Conservation (phyloP, 2,888 invertebrate species). For the Acrobeloides nanus region DNA sequence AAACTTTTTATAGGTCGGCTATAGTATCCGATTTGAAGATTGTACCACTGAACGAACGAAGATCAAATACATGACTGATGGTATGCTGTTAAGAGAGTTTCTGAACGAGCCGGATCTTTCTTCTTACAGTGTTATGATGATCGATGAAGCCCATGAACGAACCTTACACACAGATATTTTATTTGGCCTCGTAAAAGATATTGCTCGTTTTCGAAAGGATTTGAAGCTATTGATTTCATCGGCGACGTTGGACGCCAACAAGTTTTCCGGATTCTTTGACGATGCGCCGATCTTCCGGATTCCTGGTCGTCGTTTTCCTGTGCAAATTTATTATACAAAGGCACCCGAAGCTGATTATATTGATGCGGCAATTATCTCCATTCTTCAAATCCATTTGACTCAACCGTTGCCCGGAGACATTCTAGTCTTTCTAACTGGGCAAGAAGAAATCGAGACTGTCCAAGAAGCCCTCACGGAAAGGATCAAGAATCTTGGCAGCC, state of each 20-base stretch:
- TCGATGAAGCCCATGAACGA: conserved; percentile 97
- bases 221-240: conserved; percentile 92
- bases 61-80: conserved; percentile 98
- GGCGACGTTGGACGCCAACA: conserved; percentile 93
- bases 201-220: conserved; percentile 61
- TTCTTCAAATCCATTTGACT: conserved; percentile 94
- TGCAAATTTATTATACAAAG: conserved; percentile 96
- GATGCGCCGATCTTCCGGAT: conserved; percentile 95
- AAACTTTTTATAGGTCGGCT: conserved; percentile 61
- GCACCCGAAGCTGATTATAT: conserved; percentile 98
- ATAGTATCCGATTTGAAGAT: conserved; percentile 90
- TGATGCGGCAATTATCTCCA: conserved; percentile 72
- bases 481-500: conserved; percentile 77
- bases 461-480: conserved; percentile 66
- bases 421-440: conserved; percentile 84
- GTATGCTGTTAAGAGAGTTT: conserved; percentile 91
- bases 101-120: conserved; percentile 90
- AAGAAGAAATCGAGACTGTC: conserved; percentile 50
- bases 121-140: conserved; percentile 92
- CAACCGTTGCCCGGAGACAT: conserved; percentile 85
- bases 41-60: conserved; percentile 93
- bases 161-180: conserved; percentile 92
- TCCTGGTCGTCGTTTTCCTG: conserved; percentile 84
- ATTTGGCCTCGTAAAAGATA: conserved; percentile 76
- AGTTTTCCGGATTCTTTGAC: conserved; percentile 85